Evolutionary conservation across 2,797 vertebrate species (phyloP).

Genomic region (Xenentodon cancila): DNA sequence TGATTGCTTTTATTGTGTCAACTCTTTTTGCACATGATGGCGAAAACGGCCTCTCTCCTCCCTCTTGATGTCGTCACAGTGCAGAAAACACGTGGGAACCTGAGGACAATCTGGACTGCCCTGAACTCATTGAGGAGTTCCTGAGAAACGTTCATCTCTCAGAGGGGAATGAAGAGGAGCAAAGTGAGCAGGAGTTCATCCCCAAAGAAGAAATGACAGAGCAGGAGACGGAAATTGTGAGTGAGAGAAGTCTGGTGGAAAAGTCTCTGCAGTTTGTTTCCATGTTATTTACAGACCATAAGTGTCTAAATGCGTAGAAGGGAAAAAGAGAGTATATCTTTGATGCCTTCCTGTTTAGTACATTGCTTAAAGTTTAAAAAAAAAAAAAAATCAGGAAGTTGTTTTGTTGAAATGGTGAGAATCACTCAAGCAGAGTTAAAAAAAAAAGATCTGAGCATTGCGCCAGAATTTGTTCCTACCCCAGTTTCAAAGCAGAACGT

Average conservation of each 20-base stretch:
- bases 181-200: slow-evolving; percentile 43
- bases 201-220: slow-evolving; percentile 81
- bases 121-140: slow-evolving; percentile 96
- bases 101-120: slow-evolving; percentile 98
- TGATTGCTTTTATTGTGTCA: neutral
- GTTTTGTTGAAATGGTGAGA: neutral
- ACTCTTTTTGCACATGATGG: neutral
- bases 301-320: slow-evolving; percentile 16
- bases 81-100: slow-evolving; percentile 99
- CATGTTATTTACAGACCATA: slow-evolving; percentile 44
- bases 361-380: neutral
- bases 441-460: neutral
- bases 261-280: slow-evolving; percentile 36
- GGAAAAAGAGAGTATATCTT: neutral
- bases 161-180: slow-evolving; percentile 72
- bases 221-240: slow-evolving; percentile 80
- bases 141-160: slow-evolving; percentile 88
- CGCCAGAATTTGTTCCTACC: slow-evolving; percentile 3
- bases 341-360: neutral
- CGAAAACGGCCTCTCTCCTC: neutral
- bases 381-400: neutral
- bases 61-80: slow-evolving; percentile 69
- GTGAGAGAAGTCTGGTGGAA: slow-evolving; percentile 34
- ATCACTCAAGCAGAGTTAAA: neutral
- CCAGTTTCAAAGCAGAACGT: neutral